Percentiles rank a stretch among this genome's conserved stretches.
These are phyloP conservation scores for Rattus norvegicus DNA, from an alignment of 2,113 vertebrate genomes.

Conservation along the genomic window GRCr8 NC_086021.1:165622001-165622500, in stretches of 20 bases:
- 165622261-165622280: not conserved
- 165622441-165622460: not conserved
- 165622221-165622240: not conserved
- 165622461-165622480: not conserved
- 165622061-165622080: not conserved
- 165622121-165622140: slow-evolving; percentile 60
- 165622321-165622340: slow-evolving; percentile 2
- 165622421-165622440: not conserved
- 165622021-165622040: not conserved
- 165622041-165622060: slow-evolving; percentile 55
- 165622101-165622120: slow-evolving; percentile 52
- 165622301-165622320: not conserved
- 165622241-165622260: not conserved
- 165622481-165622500: too few relatives aligned
- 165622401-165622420: not conserved
- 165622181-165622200: not conserved
- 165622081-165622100: slow-evolving; percentile 56
- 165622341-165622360: not conserved
- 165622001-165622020: slow-evolving; percentile 1
- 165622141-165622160: slow-evolving; percentile 64
- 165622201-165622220: not conserved
- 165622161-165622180: slow-evolving; percentile 1
- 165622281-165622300: not conserved
- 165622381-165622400: not conserved
- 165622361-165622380: not conserved